Evolutionary conservation across 2,888 invertebrate genomes (phyloP).

Genomic region (Magallana nippona): DNA sequence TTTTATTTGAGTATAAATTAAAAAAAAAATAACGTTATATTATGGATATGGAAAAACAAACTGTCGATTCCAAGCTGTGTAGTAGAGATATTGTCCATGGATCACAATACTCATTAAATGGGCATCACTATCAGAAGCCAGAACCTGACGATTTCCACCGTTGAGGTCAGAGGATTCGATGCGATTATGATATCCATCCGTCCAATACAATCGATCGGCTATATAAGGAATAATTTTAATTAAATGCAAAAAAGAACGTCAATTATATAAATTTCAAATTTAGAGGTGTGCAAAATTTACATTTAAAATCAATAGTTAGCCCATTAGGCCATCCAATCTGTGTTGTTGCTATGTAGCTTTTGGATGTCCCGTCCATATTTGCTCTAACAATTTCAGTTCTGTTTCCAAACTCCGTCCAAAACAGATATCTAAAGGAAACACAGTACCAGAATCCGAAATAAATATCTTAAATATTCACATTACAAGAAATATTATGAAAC

Average conservation of each 20-base stretch:
- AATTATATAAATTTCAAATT: too few relatives aligned
- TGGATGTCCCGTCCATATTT: constrained; percentile 12
- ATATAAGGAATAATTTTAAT: not conserved
- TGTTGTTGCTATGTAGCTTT: not conserved
- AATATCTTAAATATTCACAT: too few relatives aligned
- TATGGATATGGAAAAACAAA: not conserved
- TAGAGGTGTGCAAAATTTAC: not conserved
- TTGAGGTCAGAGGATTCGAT: constrained; percentile 25
- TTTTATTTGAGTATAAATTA: too few relatives aligned
- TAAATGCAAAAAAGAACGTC: too few relatives aligned
- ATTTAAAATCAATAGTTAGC: not conserved
- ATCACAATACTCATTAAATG: constrained; percentile 24
- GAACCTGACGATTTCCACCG: not conserved
- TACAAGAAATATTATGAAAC: not conserved
- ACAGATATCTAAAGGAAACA: not conserved
- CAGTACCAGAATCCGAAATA: too few relatives aligned
- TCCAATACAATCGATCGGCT: constrained; percentile 36
- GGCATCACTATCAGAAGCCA: constrained; percentile 4
- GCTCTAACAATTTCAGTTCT: constrained; percentile 13
- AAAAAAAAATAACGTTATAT: too few relatives aligned
- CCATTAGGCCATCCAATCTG: constrained; percentile 27
- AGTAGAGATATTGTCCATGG: constrained; percentile 5
- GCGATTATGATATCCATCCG: constrained; percentile 24
- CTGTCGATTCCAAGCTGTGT: constrained; percentile 40
- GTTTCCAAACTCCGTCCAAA: constrained; percentile 25